A percentile compares a stretch with the other conserved stretches of the same genome.
Conservation (phyloP, 2,888 invertebrate species). For the Agriopis marginaria region DNA sequence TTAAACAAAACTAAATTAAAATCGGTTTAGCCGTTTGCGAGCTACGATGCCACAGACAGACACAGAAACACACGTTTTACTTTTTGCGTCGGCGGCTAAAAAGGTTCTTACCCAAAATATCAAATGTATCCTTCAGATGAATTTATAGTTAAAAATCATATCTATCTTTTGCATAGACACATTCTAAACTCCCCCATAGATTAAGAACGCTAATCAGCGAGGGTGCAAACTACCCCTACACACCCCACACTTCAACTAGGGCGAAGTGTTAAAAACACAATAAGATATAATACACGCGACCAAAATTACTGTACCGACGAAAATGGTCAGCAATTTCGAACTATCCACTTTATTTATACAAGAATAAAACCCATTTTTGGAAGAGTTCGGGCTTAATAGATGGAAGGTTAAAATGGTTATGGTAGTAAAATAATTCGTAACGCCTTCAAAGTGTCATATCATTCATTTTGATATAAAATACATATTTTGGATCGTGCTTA, state of each 20-base stretch:
- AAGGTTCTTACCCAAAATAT: too few species aligned
- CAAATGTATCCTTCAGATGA: too few species aligned
- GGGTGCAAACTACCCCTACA: slow-evolving; percentile 80
- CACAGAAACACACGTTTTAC: too few species aligned
- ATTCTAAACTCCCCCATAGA: slow-evolving; percentile 75
- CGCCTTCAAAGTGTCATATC: slow-evolving; percentile 86
- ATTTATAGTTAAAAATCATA: neutral
- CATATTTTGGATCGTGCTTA: slow-evolving; percentile 76
- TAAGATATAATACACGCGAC: slow-evolving; percentile 73
- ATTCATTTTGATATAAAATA: slow-evolving; percentile 82
- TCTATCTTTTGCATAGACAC: slow-evolving; percentile 53
- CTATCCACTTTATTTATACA: slow-evolving; percentile 44
- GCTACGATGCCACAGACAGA: too few species aligned
- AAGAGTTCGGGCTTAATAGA: slow-evolving; percentile 23
- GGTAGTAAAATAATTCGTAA: slow-evolving; percentile 77
- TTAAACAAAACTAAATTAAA: too few species aligned
- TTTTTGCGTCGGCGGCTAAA: too few species aligned
- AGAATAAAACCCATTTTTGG: slow-evolving; percentile 38
- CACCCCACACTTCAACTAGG: slow-evolving; percentile 68
- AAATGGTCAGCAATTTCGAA: slow-evolving; percentile 26
- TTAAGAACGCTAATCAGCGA: slow-evolving; percentile 83
- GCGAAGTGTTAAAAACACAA: slow-evolving; percentile 85
- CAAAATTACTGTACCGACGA: slow-evolving; percentile 29
- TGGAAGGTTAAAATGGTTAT: slow-evolving; percentile 27
- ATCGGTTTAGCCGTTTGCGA: too few species aligned